Evolutionary conservation across 1,140 invertebrate genomes (phyloP).

Genomic region (Gonatopus flavifemur): DNA sequence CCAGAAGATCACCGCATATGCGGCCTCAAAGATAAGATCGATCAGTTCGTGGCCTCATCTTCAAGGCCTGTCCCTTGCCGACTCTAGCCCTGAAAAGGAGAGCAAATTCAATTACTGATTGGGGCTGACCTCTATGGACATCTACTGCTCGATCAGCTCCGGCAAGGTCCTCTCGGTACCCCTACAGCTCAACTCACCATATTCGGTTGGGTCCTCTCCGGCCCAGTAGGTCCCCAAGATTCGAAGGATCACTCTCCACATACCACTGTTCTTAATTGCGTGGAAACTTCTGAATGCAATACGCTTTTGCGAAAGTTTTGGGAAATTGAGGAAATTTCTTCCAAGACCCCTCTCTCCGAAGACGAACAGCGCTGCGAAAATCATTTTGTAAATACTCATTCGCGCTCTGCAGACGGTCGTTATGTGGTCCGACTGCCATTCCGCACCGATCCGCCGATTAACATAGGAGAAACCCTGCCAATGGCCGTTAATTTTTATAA

Average conservation of each 20-base stretch:
- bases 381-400: not conserved
- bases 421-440: slow-evolving; percentile 9
- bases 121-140: slow-evolving; percentile 16
- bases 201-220: slow-evolving; percentile 11
- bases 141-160: slow-evolving; percentile 4
- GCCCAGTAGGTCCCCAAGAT: not conserved
- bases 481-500: slow-evolving; percentile 3
- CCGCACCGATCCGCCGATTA: not conserved
- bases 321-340: slow-evolving; percentile 34
- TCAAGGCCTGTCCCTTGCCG: slow-evolving; percentile 5
- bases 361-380: slow-evolving; percentile 1
- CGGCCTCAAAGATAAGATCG: not conserved
- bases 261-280: slow-evolving; percentile 5
- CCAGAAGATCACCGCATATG: slow-evolving; percentile 12
- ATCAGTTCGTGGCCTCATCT: slow-evolving; percentile 16
- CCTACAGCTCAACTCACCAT: too few relatives aligned
- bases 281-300: not conserved
- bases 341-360: not conserved
- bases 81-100: slow-evolving; percentile 11
- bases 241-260: too few relatives aligned
- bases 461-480: not conserved
- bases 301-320: slow-evolving; percentile 28
- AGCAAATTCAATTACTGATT: slow-evolving; percentile 12
- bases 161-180: slow-evolving; percentile 10
- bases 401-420: slow-evolving; percentile 2